phyloP scores from a whole-genome alignment of 2,888 invertebrate species.

The Catocala fraxini region DNA sequence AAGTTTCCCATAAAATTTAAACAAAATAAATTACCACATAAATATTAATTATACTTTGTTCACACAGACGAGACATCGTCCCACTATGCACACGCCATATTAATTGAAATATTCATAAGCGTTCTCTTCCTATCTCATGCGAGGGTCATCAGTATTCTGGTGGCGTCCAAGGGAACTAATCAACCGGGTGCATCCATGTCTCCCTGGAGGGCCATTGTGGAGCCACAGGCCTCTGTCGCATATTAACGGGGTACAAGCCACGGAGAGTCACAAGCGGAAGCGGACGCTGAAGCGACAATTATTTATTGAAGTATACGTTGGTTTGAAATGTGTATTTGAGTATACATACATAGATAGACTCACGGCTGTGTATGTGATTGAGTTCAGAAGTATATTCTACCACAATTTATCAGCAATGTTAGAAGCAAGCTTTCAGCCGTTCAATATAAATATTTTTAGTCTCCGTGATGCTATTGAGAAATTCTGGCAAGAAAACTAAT shows the following conservation, averaged over 20 bases:
- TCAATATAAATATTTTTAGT: too few species aligned
- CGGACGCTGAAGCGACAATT: conserved; percentile 18
- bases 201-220: conserved; percentile 41
- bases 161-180: conserved; percentile 42
- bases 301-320: too few species aligned
- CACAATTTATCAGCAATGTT: too few species aligned
- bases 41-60: conserved; percentile 3
- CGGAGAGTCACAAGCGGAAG: conserved; percentile 23
- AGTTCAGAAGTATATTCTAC: too few species aligned
- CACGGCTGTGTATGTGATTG: too few species aligned
- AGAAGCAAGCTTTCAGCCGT: too few species aligned
- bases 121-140: conserved; percentile 37
- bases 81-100: conserved; percentile 1
- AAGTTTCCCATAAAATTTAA: not conserved
- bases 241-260: conserved; percentile 36
- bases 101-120: conserved; percentile 7
- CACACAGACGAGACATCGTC: not conserved
- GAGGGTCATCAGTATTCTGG: conserved; percentile 41
- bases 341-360: too few species aligned
- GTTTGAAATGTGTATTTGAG: too few species aligned
- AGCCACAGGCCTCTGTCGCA: conserved; percentile 34
- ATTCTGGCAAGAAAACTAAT: too few species aligned
- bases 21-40: not conserved
- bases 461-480: too few species aligned
- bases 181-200: conserved; percentile 47